phyloP scores from a whole-genome alignment of 2,888 invertebrate genomes.

The Tryphoninae sp. region DNA sequence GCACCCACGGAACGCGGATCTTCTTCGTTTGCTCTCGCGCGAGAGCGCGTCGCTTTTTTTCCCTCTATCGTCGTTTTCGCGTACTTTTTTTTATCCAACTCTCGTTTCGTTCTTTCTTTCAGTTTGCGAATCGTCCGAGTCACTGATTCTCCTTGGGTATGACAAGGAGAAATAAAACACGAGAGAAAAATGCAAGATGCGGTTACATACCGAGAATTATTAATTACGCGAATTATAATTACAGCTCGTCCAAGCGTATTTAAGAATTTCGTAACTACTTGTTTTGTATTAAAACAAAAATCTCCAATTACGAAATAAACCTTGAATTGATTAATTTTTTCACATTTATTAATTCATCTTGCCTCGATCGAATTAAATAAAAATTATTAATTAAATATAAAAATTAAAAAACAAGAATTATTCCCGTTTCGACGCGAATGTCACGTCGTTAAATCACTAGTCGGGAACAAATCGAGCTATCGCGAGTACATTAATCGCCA shows the following conservation, averaged over 20 bases:
- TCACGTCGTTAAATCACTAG: neutral
- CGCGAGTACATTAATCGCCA: neutral
- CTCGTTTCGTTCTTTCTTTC: slow-evolving; percentile 17
- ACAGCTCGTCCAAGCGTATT: neutral
- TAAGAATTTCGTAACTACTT: neutral
- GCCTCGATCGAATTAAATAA: neutral
- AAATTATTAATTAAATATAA: neutral
- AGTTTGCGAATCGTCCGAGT: slow-evolving; percentile 63
- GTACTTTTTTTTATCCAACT: neutral
- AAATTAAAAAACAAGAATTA: neutral
- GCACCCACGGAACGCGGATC: slow-evolving; percentile 58
- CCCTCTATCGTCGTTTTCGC: neutral
- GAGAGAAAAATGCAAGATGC: slow-evolving; percentile 25
- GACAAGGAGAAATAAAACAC: slow-evolving; percentile 24
- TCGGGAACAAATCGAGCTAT: neutral
- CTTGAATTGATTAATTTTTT: too few species aligned
- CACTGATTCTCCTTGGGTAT: slow-evolving; percentile 52
- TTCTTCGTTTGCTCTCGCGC: neutral
- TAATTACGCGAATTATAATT: slow-evolving; percentile 35
- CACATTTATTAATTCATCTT: too few species aligned
- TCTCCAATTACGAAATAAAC: too few species aligned
- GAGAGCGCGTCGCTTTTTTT: neutral
- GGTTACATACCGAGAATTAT: slow-evolving; percentile 34
- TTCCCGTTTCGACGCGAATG: neutral
- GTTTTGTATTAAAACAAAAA: too few species aligned